Evolutionary conservation across 2,888 invertebrate genomes (phyloP).

Genomic region (Eupithecia centaureata): DNA sequence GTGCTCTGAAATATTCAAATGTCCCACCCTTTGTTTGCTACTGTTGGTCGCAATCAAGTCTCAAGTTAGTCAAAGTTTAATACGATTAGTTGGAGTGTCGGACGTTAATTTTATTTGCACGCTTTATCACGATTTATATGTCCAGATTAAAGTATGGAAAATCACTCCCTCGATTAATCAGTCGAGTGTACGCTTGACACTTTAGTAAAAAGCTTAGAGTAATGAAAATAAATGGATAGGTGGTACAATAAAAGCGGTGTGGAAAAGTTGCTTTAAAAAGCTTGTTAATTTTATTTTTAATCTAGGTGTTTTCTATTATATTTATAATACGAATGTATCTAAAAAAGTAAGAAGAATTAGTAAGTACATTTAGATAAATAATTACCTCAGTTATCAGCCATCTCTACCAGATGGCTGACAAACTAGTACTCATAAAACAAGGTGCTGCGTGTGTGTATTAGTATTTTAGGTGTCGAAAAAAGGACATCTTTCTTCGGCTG

Average conservation of each 20-base stretch:
- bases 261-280: conserved; percentile 3
- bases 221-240: conserved; percentile 51
- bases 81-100: conserved; percentile 17
- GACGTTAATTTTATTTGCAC: conserved; percentile 27
- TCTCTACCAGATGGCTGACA: too few species aligned
- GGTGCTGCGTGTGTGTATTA: background rate
- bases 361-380: background rate
- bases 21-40: conserved; percentile 22
- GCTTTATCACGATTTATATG: background rate
- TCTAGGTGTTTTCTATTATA: background rate
- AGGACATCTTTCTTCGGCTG: background rate
- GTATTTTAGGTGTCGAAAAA: background rate
- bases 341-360: background rate
- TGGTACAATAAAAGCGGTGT: conserved; percentile 20
- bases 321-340: background rate
- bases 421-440: background rate
- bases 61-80: conserved; percentile 27
- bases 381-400: background rate
- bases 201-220: conserved; percentile 32
- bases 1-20: background rate
- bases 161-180: conserved; percentile 45
- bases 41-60: conserved; percentile 21
- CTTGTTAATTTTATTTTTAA: background rate
- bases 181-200: conserved; percentile 40
- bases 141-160: conserved; percentile 38